phyloP scores from a whole-genome alignment of 2,888 invertebrate species.

The Ormyrus thymus region DNA sequence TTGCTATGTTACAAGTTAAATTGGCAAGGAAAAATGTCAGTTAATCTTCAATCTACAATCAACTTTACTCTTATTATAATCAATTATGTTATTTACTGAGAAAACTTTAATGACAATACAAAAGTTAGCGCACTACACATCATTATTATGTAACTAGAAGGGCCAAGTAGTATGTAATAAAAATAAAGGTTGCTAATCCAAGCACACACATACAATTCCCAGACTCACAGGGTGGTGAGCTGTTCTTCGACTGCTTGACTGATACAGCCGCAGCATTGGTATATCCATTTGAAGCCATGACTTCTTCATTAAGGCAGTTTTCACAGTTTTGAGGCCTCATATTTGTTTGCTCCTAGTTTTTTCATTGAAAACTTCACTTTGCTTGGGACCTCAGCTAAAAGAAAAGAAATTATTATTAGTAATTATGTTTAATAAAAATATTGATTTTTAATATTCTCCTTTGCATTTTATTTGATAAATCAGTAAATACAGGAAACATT shows the following conservation, averaged over 20 bases:
- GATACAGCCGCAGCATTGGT: slow-evolving; percentile 61
- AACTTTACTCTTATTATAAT: slow-evolving; percentile 40
- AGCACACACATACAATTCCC: slow-evolving; percentile 74
- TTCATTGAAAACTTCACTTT: slow-evolving; percentile 46
- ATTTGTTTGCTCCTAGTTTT: slow-evolving; percentile 37
- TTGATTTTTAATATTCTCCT: too few species aligned
- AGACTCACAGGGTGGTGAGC: slow-evolving; percentile 74
- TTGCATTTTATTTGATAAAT: too few species aligned
- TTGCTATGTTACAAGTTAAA: slow-evolving; percentile 36
- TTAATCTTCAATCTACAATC: slow-evolving; percentile 48
- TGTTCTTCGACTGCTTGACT: slow-evolving; percentile 65
- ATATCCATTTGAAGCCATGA: slow-evolving; percentile 72
- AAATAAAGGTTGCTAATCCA: slow-evolving; percentile 70
- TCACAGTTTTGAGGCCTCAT: slow-evolving; percentile 78
- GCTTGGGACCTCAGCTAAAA: slow-evolving; percentile 35
- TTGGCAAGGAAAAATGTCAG: slow-evolving; percentile 22
- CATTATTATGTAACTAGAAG: slow-evolving; percentile 51
- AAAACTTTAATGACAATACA: slow-evolving; percentile 49
- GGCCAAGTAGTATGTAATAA: slow-evolving; percentile 50
- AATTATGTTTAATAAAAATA: too few species aligned
- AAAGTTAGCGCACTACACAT: slow-evolving; percentile 47
- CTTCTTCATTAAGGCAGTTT: slow-evolving; percentile 72
- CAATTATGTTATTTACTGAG: slow-evolving; percentile 39
- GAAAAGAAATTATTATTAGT: slow-evolving; percentile 14
- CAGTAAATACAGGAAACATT: too few species aligned